Conservation (phyloP, 2,797 vertebrate genomes). For the Eremophila alpestris region DNA sequence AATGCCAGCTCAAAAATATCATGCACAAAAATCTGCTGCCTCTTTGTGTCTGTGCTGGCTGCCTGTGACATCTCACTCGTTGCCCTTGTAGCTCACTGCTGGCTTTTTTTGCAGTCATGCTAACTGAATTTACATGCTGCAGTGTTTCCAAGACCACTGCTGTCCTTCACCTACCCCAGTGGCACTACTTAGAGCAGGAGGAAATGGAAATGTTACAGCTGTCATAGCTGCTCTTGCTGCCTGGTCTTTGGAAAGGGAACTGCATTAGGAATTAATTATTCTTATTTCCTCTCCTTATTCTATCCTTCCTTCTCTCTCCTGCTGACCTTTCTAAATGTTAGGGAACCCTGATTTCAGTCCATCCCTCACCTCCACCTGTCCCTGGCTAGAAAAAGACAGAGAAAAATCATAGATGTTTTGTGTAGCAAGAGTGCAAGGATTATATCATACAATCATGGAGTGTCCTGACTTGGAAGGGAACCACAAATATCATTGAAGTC, state of each 20-base stretch:
- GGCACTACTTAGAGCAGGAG: slow-evolving; percentile 40
- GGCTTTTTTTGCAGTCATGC: slow-evolving; percentile 33
- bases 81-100: slow-evolving; percentile 50
- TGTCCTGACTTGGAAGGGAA: not conserved
- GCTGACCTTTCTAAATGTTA: slow-evolving; percentile 52
- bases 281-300: slow-evolving; percentile 31
- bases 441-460: not conserved
- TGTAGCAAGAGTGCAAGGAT: not conserved
- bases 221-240: slow-evolving; percentile 60
- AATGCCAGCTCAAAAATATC: slow-evolving; percentile 56
- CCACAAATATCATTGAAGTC: not conserved
- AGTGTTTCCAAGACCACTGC: slow-evolving; percentile 53
- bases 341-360: not conserved
- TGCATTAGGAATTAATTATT: slow-evolving; percentile 20
- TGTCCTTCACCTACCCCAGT: slow-evolving; percentile 64
- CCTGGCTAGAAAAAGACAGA: not conserved
- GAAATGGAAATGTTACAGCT: slow-evolving; percentile 65
- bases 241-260: slow-evolving; percentile 46
- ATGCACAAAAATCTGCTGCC: slow-evolving; percentile 45
- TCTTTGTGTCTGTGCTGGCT: slow-evolving; percentile 44
- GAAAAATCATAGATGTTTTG: not conserved
- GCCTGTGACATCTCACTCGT: slow-evolving; percentile 42
- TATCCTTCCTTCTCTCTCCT: not conserved
- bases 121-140: slow-evolving; percentile 65
- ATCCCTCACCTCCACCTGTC: not conserved